These are phyloP conservation scores for Dioctria rufipes DNA, from an alignment of 2,888 invertebrate genomes.

Conservation along the genomic window DNA sequence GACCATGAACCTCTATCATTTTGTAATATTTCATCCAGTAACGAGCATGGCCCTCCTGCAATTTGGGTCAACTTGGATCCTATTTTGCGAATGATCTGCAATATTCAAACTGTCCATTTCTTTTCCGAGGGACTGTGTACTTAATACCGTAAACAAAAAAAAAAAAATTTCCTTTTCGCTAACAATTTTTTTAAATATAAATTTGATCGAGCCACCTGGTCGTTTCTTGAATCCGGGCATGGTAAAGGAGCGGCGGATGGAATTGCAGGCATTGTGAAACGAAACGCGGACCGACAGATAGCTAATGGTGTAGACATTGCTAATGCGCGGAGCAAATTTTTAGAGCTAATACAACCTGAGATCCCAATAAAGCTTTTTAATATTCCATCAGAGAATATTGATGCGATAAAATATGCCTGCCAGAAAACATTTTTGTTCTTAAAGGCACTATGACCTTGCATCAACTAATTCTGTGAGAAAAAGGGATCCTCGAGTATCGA, in stretches of 20 bases:
- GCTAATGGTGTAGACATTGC: conserved; percentile 23
- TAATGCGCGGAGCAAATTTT: no score
- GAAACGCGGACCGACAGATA: not conserved
- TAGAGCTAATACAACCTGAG: no score
- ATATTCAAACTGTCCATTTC: conserved; percentile 19
- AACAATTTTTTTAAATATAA: conserved; percentile 20
- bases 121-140: conserved; percentile 39
- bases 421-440: no score
- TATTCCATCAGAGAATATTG: no score
- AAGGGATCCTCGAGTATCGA: no score
- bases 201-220: conserved; percentile 26
- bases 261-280: conserved; percentile 29
- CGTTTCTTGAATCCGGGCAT: conserved; percentile 16
- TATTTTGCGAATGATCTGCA: conserved; percentile 2
- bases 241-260: conserved; percentile 41
- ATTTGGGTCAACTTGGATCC: conserved; percentile 36
- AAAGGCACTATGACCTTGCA: no score
- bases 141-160: conserved; percentile 25
- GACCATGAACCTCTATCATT: no score
- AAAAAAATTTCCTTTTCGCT: conserved; percentile 19
- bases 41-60: conserved; percentile 29
- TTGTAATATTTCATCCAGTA: no score
- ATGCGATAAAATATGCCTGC: no score
- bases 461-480: no score
- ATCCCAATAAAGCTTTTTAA: no score